Percentiles rank a stretch among this genome's conserved stretches.
Conservation (phyloP, 1,140 invertebrate genomes). For the Brachionus rotundiformis region DNA sequence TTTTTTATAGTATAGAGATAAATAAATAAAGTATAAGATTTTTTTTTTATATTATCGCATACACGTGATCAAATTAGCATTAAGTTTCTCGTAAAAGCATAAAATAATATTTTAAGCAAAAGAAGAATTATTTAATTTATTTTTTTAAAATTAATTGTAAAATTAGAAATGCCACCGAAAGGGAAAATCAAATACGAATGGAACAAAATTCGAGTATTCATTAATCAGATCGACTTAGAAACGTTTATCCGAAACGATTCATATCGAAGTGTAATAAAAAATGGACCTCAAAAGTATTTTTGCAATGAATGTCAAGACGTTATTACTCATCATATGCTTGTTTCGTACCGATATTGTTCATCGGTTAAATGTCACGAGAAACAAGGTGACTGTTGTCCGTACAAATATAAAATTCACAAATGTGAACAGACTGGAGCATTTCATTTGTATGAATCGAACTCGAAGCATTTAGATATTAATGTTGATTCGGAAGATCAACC, state of each 20-base stretch:
- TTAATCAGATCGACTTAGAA: background rate
- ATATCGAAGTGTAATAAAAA: background rate
- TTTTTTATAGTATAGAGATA: too few species aligned
- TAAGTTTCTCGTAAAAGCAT: too few species aligned
- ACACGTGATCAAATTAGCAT: too few species aligned
- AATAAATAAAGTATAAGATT: too few species aligned
- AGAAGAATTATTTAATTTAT: too few species aligned
- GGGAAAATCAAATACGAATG: background rate
- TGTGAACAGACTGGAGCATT: background rate
- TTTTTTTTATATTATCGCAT: too few species aligned
- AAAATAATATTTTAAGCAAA: too few species aligned
- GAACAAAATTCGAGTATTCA: background rate
- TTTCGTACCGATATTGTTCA: background rate
- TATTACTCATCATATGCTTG: background rate
- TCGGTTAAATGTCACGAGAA: constrained; percentile 3
- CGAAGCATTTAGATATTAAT: background rate
- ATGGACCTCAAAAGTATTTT: background rate
- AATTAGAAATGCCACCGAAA: background rate
- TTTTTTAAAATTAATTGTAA: too few species aligned
- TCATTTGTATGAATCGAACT: background rate
- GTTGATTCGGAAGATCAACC: background rate
- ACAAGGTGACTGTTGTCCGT: background rate
- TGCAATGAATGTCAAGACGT: background rate
- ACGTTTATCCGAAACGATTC: constrained; percentile 9
- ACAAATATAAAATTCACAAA: background rate